phyloP scores from a whole-genome alignment of 2,113 vertebrate genomes.

The Poecile atricapillus region DNA sequence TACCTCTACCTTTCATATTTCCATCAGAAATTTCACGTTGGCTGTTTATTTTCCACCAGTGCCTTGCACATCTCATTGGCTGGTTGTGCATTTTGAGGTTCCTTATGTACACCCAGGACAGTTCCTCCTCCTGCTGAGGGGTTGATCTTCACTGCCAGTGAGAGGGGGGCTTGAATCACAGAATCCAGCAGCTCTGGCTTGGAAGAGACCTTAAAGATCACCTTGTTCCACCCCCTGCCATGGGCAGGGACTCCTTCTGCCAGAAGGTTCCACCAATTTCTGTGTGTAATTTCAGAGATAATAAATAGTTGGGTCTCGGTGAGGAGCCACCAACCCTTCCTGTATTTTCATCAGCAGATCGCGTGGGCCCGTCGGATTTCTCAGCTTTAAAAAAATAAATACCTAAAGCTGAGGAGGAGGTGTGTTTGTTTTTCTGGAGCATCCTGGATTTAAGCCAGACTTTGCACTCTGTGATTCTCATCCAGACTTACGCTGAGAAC shows the following conservation, averaged over 20 bases:
- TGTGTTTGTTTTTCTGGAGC: background rate
- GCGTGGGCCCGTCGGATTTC: background rate
- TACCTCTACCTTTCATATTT: rapidly evolving
- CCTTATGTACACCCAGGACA: background rate
- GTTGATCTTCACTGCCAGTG: background rate
- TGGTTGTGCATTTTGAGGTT: background rate
- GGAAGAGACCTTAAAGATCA: background rate
- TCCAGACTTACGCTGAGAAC: background rate
- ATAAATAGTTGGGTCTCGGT: background rate
- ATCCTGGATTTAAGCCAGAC: background rate
- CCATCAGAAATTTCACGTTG: background rate
- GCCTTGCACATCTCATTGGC: background rate
- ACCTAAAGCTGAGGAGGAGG: background rate
- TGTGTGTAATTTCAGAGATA: background rate
- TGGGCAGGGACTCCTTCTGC: background rate
- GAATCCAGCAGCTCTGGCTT: background rate
- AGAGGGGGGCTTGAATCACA: too few relatives aligned
- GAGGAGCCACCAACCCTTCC: background rate
- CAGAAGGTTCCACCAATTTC: background rate
- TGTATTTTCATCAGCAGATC: background rate
- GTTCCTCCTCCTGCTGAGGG: background rate
- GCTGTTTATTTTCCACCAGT: background rate
- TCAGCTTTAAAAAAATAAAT: background rate
- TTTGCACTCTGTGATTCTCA: too few relatives aligned
- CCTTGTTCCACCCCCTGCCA: background rate